phyloP scores from a whole-genome alignment of 1,140 invertebrate species.

The Drosophila dunni region DNA sequence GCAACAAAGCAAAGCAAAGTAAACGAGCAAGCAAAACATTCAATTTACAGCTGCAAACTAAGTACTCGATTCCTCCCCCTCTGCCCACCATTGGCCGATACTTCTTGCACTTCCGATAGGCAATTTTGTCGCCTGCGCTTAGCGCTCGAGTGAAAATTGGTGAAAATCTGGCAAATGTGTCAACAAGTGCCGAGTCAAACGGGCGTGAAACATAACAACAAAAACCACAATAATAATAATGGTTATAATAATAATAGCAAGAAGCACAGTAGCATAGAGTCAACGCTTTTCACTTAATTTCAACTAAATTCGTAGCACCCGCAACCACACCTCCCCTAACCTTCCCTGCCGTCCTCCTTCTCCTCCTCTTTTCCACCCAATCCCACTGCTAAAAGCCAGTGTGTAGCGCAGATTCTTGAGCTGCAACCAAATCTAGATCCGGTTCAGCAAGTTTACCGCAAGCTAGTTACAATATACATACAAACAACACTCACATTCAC shows the following conservation, averaged over 20 bases:
- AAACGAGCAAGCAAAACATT: constrained; percentile 43
- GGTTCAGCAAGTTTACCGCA: constrained; percentile 82
- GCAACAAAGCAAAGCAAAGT: constrained; percentile 41
- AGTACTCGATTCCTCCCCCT: constrained; percentile 25
- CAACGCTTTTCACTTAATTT: constrained; percentile 74
- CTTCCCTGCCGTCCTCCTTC: no score
- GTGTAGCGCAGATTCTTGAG: constrained; percentile 70
- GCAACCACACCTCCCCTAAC: constrained; percentile 5
- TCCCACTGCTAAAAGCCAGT: background rate
- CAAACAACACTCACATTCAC: constrained; percentile 17
- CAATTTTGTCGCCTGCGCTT: constrained; percentile 49
- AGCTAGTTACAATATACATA: constrained; percentile 71
- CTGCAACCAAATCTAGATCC: constrained; percentile 79
- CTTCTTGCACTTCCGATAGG: constrained; percentile 15
- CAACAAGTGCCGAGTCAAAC: constrained; percentile 66
- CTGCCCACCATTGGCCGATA: background rate
- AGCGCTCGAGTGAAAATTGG: constrained; percentile 73
- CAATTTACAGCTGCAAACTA: constrained; percentile 46
- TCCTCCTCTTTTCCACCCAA: constrained; percentile 1
- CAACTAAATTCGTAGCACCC: constrained; percentile 40
- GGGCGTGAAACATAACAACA: constrained; percentile 33
- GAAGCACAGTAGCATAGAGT: constrained; percentile 27
- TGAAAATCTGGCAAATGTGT: constrained; percentile 77
- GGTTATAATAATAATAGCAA: constrained; percentile 21
- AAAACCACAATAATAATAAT: constrained; percentile 13